Base-by-base conservation (phyloP, 2,888 invertebrate genomes). In the Melieria picta region DNA sequence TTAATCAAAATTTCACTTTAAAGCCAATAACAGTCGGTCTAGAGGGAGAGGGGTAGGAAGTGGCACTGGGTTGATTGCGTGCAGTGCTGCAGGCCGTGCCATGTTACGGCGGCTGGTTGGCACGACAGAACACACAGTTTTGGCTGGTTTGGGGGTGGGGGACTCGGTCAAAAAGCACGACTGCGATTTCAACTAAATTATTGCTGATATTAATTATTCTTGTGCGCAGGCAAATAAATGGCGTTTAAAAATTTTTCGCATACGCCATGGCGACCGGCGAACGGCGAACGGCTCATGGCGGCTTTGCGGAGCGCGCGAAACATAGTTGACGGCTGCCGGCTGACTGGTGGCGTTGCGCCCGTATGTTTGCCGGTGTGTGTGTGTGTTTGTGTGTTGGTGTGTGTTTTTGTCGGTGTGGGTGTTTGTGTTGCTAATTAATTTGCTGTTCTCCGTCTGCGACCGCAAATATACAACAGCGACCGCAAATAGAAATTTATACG, bases 121-220 rank as follows among this genome's bases (percentile, higher is more conserved):
- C 5, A 11, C 4, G 10, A 16, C n/a, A 48, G 47, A 7, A 13
- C n/a, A 47, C 62, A 64, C 42, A 43, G 10, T 16, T 42, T 6
- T 16, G 52, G 50, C 55, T 64, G 13, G 43, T 52, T 45, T 52
- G 43, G 52, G 30, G 30, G 30, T 30, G 30, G 30, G 30, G 7
- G 66, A 58, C 50, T 50, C 60, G 58, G 43, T 58, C 48, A 66
- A 66, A 58, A 66, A 58, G 58, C 66, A 66, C 50, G 58, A 66
- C 60, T 66, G 42, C 47, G 58, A 42, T 13, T 50, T 58, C 50
- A 10, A 50, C 46, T 66, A 66, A 66, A 66, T 66, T 58, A 66
- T 66, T 66, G 66, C 66, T 48, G 66, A 58, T 66, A 66, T 58
- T 66, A 66, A 66, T 66, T 66, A 66, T 66, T 60, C 48, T 30